Conservation (phyloP, 2,888 invertebrate species). For the Timandra comae region DNA sequence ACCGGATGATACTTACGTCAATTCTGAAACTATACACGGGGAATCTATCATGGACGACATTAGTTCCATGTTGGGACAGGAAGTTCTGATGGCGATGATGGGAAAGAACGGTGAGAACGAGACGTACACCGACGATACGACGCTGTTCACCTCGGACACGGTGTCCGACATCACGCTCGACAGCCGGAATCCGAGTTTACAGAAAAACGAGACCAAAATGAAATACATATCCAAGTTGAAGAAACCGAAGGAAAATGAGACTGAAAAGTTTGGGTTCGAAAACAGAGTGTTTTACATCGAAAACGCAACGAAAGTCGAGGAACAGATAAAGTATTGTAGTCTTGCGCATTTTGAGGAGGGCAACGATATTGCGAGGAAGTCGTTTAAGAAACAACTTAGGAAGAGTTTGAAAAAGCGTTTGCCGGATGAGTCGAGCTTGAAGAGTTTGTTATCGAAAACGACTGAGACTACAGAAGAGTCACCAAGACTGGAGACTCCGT, state of each 20-base stretch:
- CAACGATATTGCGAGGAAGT: slow-evolving; percentile 87
- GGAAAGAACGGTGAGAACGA: slow-evolving; percentile 79
- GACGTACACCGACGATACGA: slow-evolving; percentile 84
- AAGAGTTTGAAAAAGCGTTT: slow-evolving; percentile 65
- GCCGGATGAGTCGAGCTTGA: slow-evolving; percentile 44
- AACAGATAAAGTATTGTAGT: slow-evolving; percentile 84
- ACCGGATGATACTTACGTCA: slow-evolving; percentile 81
- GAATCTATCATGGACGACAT: slow-evolving; percentile 88
- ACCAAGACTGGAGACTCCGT: slow-evolving; percentile 28
- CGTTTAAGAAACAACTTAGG: slow-evolving; percentile 78
- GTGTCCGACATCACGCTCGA: slow-evolving; percentile 71
- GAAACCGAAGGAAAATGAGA: slow-evolving; percentile 60
- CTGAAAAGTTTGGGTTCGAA: slow-evolving; percentile 82
- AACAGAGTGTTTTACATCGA: slow-evolving; percentile 82
- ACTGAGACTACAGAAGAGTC: slow-evolving; percentile 50
- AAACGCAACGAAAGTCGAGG: slow-evolving; percentile 67
- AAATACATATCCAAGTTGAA: slow-evolving; percentile 73
- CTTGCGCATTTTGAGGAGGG: slow-evolving; percentile 90
- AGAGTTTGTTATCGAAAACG: slow-evolving; percentile 52
- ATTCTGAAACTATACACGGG: slow-evolving; percentile 84
- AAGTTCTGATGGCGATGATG: slow-evolving; percentile 80
- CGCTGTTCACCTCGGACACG: slow-evolving; percentile 78
- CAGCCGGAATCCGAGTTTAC: slow-evolving; percentile 71
- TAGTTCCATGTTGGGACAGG: slow-evolving; percentile 84
- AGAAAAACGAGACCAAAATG: slow-evolving; percentile 77